Evolutionary conservation across 35 echinoderm and acorn worm genomes (phyloP).

Genomic region (Heliocidaris erythrogramma): DNA sequence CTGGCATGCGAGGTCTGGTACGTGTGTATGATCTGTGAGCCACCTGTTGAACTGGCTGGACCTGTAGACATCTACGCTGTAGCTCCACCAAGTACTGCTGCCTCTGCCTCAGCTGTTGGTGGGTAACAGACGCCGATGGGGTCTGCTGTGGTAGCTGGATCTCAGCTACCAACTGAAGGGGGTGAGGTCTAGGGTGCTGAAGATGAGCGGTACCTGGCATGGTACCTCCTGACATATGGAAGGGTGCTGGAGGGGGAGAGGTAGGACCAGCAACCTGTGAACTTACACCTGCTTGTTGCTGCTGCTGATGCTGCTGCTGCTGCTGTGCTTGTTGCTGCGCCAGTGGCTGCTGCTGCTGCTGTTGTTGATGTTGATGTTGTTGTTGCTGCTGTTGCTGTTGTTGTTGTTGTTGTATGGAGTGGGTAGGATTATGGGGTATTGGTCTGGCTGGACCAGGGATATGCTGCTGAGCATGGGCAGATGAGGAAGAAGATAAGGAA

Average conservation of each 20-base stretch:
- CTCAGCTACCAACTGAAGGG: constrained; percentile 64
- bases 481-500: not conserved
- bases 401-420: constrained; percentile 7
- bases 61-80: constrained; percentile 40
- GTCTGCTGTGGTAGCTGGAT: constrained; percentile 75
- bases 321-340: not conserved
- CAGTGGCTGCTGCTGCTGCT: not conserved
- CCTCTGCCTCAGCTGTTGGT: constrained; percentile 57
- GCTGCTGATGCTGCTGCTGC: not conserved
- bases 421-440: constrained; percentile 34
- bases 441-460: constrained; percentile 17
- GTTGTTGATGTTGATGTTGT: too few species aligned
- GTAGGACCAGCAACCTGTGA: not conserved
- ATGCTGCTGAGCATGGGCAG: not conserved
- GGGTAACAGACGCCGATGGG: constrained; percentile 54
- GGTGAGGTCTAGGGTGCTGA: constrained; percentile 23
- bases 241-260: constrained; percentile 33
- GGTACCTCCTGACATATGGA: not conserved
- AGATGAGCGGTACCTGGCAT: not conserved
- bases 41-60: constrained; percentile 23
- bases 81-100: constrained; percentile 71
- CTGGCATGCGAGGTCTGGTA: not conserved
- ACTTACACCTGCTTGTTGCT: not conserved
- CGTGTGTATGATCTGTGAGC: not conserved
- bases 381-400: not conserved